phyloP scores from a whole-genome alignment of 2,888 invertebrate species.

The Sialis fuliginosa region DNA sequence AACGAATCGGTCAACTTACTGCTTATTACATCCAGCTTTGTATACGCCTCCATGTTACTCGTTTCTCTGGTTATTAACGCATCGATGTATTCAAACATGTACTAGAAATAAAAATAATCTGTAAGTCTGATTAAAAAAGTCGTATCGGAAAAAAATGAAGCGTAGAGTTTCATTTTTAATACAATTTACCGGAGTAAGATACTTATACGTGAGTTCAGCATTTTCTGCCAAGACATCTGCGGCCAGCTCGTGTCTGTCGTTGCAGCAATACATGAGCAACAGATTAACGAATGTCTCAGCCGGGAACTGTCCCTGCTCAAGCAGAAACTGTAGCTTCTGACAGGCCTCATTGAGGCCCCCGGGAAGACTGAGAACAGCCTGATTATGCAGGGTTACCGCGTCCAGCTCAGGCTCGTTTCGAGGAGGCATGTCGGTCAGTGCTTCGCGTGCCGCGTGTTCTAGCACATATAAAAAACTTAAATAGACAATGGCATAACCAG shows the following conservation, averaged over 20 bases:
- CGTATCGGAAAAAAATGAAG: too few species aligned
- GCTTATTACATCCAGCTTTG: constrained; percentile 87
- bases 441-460: constrained; percentile 53
- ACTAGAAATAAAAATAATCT: constrained; percentile 28
- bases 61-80: constrained; percentile 95
- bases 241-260: constrained; percentile 93
- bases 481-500: too few species aligned
- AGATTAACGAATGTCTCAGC: constrained; percentile 96
- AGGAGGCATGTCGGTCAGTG: constrained; percentile 78
- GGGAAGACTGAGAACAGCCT: constrained; percentile 52
- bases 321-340: constrained; percentile 80
- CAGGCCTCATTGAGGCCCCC: constrained; percentile 53
- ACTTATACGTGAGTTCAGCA: constrained; percentile 89
- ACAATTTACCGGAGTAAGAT: constrained; percentile 62
- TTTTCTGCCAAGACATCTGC: constrained; percentile 97
- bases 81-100: constrained; percentile 88
- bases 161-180: too few species aligned
- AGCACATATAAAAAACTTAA: neutral
- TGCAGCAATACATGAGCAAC: constrained; percentile 85
- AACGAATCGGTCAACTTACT: constrained; percentile 79
- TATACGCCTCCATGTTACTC: constrained; percentile 87
- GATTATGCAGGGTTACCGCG: constrained; percentile 93
- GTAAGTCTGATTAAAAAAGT: constrained; percentile 2
- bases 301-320: constrained; percentile 93
- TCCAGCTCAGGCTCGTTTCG: constrained; percentile 93